Evolutionary conservation across 2,797 vertebrate genomes (phyloP).

Genomic region (Hippoglossus hippoglossus): DNA sequence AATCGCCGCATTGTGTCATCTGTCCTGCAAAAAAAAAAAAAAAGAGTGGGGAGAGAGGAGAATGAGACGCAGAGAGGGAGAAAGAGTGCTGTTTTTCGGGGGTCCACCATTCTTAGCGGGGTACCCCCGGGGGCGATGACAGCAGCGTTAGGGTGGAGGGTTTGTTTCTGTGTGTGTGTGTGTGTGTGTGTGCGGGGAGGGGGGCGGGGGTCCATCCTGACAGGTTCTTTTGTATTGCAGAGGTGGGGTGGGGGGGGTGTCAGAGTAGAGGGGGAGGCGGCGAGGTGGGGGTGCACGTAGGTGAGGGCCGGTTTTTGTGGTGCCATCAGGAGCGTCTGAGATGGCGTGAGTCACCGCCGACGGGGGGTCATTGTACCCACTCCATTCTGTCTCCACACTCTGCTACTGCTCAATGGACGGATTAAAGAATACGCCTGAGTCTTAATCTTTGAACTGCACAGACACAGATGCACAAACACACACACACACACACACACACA

Average conservation of each 20-base stretch:
- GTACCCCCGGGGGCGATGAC: constrained; percentile 66
- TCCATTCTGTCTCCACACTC: constrained; percentile 80
- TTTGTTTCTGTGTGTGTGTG: constrained; percentile 54
- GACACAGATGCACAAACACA: constrained; percentile 63
- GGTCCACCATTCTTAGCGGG: constrained; percentile 68
- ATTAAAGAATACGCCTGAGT: constrained; percentile 81
- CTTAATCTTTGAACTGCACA: constrained; percentile 83
- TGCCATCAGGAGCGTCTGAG: constrained; percentile 70
- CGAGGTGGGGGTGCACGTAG: constrained; percentile 24
- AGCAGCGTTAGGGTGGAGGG: constrained; percentile 60
- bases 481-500: constrained; percentile 26
- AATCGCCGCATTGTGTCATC: constrained; percentile 82
- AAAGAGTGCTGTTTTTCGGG: constrained; percentile 64
- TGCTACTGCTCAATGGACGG: constrained; percentile 77
- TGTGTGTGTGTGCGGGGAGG: constrained; percentile 22
- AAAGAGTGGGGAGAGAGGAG: constrained; percentile 26
- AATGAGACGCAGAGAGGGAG: constrained; percentile 57
- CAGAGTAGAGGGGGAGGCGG: constrained; percentile 9
- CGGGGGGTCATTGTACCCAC: constrained; percentile 78
- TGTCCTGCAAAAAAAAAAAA: constrained; percentile 66
- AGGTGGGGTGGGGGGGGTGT: constrained; percentile 24
- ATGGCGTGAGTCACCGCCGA: constrained; percentile 77
- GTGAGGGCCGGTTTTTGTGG: constrained; percentile 72
- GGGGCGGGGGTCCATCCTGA: constrained; percentile 56
- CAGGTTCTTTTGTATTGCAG: constrained; percentile 71